phyloP scores from a whole-genome alignment of 2,888 invertebrate species.

The Apamea crenata region DNA sequence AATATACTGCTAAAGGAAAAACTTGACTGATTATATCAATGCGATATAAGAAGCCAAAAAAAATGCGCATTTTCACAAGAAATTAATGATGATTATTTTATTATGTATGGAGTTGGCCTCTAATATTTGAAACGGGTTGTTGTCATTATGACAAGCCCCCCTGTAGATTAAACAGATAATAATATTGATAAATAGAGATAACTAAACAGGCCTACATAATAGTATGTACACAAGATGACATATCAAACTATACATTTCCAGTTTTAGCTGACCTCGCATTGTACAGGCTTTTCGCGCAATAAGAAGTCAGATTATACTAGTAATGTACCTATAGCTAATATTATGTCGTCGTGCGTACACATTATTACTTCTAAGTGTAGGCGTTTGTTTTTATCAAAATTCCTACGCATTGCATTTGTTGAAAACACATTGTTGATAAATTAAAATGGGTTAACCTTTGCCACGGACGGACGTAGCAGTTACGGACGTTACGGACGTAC shows the following conservation, averaged over 20 bases:
- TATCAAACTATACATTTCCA: background rate
- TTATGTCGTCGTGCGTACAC: background rate
- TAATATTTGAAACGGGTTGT: background rate
- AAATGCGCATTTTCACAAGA: background rate
- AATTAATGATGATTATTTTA: background rate
- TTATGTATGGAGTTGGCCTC: background rate
- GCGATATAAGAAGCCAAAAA: background rate
- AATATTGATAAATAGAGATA: conserved; percentile 20
- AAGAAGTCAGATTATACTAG: background rate
- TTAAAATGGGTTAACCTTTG: conserved; percentile 13
- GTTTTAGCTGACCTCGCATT: too few species aligned
- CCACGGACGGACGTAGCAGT: too few species aligned
- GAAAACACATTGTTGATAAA: background rate
- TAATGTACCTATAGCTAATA: background rate
- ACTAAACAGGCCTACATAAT: background rate
- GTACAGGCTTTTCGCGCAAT: background rate
- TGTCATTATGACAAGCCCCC: conserved; percentile 31
- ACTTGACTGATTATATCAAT: background rate
- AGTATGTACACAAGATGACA: background rate
- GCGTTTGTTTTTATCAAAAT: conserved; percentile 15
- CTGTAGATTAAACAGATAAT: conserved; percentile 11
- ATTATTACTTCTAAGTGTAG: background rate
- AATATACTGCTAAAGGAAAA: background rate
- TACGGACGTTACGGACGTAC: too few species aligned
- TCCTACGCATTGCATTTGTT: background rate